Conservation (phyloP, 2,113 vertebrate species). For the Cisticola juncidis region DNA sequence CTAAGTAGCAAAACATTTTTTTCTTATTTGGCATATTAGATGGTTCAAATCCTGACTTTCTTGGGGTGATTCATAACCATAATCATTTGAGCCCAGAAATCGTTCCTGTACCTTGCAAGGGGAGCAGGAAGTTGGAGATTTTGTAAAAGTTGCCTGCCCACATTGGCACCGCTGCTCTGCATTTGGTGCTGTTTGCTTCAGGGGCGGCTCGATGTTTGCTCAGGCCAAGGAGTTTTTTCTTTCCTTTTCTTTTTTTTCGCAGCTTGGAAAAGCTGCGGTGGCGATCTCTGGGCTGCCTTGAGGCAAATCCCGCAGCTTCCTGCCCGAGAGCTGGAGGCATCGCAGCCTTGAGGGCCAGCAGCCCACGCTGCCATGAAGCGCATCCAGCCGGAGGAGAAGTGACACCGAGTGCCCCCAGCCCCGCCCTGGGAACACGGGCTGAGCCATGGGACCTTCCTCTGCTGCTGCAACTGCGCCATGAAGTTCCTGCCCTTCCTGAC, state of each 20-base stretch:
- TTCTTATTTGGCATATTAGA: background rate
- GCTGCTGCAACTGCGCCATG: no score
- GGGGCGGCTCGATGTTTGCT: background rate
- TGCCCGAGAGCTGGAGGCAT: background rate
- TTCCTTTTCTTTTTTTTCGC: background rate
- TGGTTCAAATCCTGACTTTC: background rate
- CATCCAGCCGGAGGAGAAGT: background rate
- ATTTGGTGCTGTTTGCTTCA: background rate
- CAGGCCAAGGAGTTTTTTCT: background rate
- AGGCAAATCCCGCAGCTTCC: background rate
- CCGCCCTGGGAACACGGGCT: background rate
- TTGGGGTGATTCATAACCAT: background rate
- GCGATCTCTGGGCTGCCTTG: background rate
- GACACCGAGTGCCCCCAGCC: background rate
- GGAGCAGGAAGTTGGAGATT: accelerated
- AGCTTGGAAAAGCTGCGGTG: background rate
- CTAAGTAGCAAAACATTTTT: background rate
- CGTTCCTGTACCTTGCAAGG: background rate
- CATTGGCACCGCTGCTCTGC: background rate
- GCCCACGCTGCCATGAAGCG: no score
- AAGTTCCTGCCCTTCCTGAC: background rate
- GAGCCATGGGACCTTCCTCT: no score
- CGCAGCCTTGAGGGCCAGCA: no score
- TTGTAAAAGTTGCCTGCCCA: background rate
- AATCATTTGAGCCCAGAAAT: background rate